A percentile compares a stretch with the other conserved stretches of the same genome.
Conservation (phyloP, 2,113 vertebrate species). For the Amphilophus citrinellus region DNA sequence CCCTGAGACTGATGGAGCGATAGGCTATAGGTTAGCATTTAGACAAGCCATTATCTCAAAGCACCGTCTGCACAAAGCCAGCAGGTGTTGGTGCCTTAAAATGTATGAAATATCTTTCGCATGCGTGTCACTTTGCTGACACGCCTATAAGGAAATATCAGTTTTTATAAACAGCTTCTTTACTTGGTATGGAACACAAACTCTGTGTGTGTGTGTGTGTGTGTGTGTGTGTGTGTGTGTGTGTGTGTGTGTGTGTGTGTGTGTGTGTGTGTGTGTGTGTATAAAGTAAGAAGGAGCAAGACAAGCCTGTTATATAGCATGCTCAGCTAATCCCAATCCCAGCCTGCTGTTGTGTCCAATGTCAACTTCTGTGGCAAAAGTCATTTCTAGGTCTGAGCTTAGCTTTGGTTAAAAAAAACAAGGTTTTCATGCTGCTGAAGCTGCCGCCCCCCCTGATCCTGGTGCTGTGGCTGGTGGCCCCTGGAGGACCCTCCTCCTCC, state of each 20-base stretch:
- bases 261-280: constrained; percentile 1
- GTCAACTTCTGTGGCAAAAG: constrained; percentile 32
- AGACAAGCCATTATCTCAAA: too few species aligned
- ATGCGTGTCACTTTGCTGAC: not conserved
- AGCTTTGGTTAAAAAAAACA: constrained; percentile 13
- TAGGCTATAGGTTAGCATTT: not conserved
- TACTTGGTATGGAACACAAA: too few species aligned
- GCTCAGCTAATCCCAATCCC: constrained; percentile 63
- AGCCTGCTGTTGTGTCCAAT: constrained; percentile 44
- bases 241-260: too few species aligned
- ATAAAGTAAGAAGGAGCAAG: constrained; percentile 21
- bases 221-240: too few species aligned
- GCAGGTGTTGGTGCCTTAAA: not conserved
- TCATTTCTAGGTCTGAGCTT: constrained; percentile 42
- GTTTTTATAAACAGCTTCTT: not conserved
- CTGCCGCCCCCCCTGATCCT: constrained; percentile 51
- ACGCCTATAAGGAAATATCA: not conserved
- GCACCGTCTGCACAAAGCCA: not conserved
- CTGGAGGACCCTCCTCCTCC: constrained; percentile 56
- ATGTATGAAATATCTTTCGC: too few species aligned
- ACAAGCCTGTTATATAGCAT: constrained; percentile 5
- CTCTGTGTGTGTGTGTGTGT: too few species aligned
- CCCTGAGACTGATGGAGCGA: not conserved
- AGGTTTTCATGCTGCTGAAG: constrained; percentile 26
- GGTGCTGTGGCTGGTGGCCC: constrained; percentile 2